phyloP scores from a whole-genome alignment of 2,113 vertebrate genomes.

The Phrynosoma blainvillii region DNA sequence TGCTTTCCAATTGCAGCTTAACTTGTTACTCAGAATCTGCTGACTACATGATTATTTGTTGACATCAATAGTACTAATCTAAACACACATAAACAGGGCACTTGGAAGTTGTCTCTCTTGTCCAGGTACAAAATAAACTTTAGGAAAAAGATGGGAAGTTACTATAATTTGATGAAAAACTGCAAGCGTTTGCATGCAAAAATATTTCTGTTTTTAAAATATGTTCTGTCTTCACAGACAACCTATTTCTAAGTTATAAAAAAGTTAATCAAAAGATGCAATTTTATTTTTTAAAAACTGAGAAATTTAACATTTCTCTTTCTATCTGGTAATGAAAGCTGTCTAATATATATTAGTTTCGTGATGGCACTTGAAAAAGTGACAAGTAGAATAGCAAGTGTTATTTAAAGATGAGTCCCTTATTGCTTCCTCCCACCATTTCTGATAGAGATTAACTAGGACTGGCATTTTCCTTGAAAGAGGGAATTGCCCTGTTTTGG shows the following conservation, averaged over 20 bases:
- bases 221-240: background rate
- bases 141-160: background rate
- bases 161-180: background rate
- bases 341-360: background rate
- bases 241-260: background rate
- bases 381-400: constrained; percentile 8
- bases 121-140: background rate
- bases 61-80: no score
- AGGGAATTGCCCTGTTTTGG: constrained; percentile 15
- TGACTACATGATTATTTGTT: background rate
- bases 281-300: background rate
- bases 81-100: no score
- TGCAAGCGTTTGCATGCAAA: background rate
- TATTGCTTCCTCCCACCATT: constrained; percentile 2
- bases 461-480: background rate
- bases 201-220: background rate
- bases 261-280: background rate
- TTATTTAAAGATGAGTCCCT: background rate
- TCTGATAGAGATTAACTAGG: background rate
- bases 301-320: background rate
- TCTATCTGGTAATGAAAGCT: background rate
- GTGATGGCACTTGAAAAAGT: fast-evolving
- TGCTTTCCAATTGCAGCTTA: background rate
- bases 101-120: background rate
- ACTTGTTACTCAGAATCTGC: background rate